Percentiles rank a stretch among this genome's conserved stretches.
phyloP scores from a whole-genome alignment of 2,113 vertebrate species.

The Picathartes gymnocephalus region DNA sequence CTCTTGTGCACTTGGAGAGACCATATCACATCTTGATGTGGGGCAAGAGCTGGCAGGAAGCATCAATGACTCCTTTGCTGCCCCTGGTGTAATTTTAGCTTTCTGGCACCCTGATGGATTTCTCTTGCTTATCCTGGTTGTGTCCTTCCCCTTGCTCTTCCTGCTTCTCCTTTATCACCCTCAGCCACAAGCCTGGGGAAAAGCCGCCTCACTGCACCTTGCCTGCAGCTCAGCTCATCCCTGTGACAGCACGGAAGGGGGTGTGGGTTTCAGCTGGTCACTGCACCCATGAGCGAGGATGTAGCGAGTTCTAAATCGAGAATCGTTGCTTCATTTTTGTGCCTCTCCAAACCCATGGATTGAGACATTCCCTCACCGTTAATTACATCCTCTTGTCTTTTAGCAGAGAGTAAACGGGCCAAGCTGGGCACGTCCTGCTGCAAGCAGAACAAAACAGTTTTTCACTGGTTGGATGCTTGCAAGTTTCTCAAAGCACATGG shows the following conservation, averaged over 20 bases:
- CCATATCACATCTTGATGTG: not conserved
- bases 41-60: not conserved
- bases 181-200: not conserved
- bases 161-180: not conserved
- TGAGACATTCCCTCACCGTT: slow-evolving; percentile 53
- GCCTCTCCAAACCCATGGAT: not conserved
- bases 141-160: slow-evolving; percentile 1
- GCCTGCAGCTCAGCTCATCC: not conserved
- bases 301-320: not conserved
- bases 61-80: not conserved
- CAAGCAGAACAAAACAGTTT: rapidly evolving
- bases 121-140: not conserved
- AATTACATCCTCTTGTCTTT: not conserved
- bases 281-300: not conserved
- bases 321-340: not conserved
- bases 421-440: not conserved
- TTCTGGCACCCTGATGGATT: not conserved
- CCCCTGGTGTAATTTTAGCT: not conserved
- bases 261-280: not conserved
- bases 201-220: rapidly evolving
- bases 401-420: not conserved
- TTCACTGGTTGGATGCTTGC: not conserved
- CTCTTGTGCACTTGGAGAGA: not conserved
- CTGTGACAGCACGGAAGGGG: rapidly evolving
- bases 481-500: not conserved